These are phyloP conservation scores for Masticophis lateralis DNA, from an alignment of 2,797 vertebrate genomes.

Conservation along the genomic window DNA sequence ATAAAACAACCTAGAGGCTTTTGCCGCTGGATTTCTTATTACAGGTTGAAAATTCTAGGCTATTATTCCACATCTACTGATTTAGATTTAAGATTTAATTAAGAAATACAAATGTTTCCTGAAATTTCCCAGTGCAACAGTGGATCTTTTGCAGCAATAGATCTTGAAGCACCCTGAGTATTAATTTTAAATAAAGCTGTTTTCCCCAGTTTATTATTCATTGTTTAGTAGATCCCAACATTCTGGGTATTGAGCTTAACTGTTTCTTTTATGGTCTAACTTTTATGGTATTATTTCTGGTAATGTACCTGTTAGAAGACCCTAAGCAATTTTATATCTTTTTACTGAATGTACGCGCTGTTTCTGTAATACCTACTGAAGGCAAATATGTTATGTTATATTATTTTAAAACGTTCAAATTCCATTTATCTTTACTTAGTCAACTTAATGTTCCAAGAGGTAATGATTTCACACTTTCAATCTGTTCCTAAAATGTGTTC, in stretches of 20 bases:
- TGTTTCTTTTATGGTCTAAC: neutral
- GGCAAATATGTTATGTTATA: neutral
- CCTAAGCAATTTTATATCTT: neutral
- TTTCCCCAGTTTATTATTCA: neutral
- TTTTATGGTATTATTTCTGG: neutral
- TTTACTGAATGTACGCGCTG: neutral
- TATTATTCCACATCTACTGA: neutral
- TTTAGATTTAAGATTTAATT: neutral
- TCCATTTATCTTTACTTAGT: neutral
- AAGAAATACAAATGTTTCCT: neutral
- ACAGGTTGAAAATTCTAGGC: neutral
- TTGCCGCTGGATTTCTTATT: neutral
- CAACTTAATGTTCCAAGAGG: neutral
- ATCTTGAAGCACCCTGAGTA: neutral
- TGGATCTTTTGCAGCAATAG: neutral
- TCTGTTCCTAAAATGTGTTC: neutral
- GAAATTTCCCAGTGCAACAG: neutral
- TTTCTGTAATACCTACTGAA: neutral
- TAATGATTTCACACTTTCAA: neutral
- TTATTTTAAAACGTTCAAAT: slow-evolving; percentile 10
- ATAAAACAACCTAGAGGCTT: neutral
- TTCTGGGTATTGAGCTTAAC: neutral
- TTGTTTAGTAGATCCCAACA: slow-evolving; percentile 25
- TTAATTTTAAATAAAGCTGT: neutral
- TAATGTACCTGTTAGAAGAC: neutral